Evolutionary conservation across 1,140 invertebrate species (phyloP).

Genomic region (Cydia amplana): DNA sequence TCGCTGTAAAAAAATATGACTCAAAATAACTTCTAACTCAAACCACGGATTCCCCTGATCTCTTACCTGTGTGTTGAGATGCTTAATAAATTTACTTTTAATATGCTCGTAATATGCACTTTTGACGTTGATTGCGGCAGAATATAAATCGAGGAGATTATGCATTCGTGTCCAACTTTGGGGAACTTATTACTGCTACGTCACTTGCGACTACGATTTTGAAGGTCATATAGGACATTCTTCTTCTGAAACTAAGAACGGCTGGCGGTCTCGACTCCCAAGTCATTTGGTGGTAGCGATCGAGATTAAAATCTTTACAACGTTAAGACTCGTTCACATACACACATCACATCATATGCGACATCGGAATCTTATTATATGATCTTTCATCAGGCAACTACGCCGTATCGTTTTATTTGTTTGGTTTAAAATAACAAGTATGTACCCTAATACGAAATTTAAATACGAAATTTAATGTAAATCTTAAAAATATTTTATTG

Average conservation of each 20-base stretch:
- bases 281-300: conserved; percentile 18
- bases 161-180: conserved; percentile 7
- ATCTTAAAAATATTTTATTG: too few relatives aligned
- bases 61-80: background rate
- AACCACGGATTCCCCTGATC: conserved; percentile 1
- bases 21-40: background rate
- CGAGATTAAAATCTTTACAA: conserved; percentile 27
- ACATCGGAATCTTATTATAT: background rate
- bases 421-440: too few relatives aligned
- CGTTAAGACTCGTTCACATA: background rate
- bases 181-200: background rate
- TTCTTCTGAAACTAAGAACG: background rate
- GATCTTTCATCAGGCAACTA: background rate
- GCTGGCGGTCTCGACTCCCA: background rate
- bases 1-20: background rate
- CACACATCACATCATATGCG: background rate
- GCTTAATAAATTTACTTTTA: background rate
- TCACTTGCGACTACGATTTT: background rate
- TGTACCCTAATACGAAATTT: too few relatives aligned
- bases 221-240: background rate
- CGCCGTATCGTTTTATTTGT: too few relatives aligned
- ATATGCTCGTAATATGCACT: background rate
- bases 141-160: conserved; percentile 29
- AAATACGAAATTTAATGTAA: too few relatives aligned
- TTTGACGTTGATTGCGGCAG: conserved; percentile 30